Percentiles rank a stretch among this genome's conserved stretches.
Conservation (phyloP, 2,888 invertebrate genomes). For the Xestia rhomboidea region DNA sequence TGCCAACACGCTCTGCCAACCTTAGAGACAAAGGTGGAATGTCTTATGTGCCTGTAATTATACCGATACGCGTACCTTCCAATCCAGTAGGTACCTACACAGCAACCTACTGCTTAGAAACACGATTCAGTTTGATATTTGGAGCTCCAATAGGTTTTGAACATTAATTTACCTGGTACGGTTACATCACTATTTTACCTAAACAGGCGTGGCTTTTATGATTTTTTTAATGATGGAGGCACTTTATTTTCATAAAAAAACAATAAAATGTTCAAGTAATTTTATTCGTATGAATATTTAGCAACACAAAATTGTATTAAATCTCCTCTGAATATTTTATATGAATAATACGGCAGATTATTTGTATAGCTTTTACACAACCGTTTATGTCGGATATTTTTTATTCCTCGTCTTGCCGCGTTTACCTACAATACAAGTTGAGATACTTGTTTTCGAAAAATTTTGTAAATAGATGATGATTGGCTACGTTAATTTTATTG, state of each 20-base stretch:
- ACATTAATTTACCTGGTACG: background rate
- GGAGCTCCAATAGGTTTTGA: background rate
- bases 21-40: slow-evolving; percentile 19
- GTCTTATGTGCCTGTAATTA: slow-evolving; percentile 11
- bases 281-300: slow-evolving; percentile 35
- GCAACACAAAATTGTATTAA: slow-evolving; percentile 27
- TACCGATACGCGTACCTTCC: slow-evolving; percentile 15
- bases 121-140: background rate
- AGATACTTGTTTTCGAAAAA: background rate
- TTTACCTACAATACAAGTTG: background rate
- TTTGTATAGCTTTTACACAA: slow-evolving; percentile 22
- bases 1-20: background rate
- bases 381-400: slow-evolving; percentile 10
- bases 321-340: slow-evolving; percentile 23
- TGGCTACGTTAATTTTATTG: background rate
- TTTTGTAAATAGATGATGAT: background rate
- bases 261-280: slow-evolving; percentile 19
- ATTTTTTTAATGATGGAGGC: slow-evolving; percentile 1
- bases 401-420: background rate
- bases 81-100: background rate
- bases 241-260: slow-evolving; percentile 32
- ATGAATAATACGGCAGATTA: background rate
- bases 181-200: background rate
- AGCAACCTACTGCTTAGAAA: slow-evolving; percentile 12
- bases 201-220: background rate